phyloP scores from a whole-genome alignment of 2,113 vertebrate species.

The Chaetodon trifascialis region DNA sequence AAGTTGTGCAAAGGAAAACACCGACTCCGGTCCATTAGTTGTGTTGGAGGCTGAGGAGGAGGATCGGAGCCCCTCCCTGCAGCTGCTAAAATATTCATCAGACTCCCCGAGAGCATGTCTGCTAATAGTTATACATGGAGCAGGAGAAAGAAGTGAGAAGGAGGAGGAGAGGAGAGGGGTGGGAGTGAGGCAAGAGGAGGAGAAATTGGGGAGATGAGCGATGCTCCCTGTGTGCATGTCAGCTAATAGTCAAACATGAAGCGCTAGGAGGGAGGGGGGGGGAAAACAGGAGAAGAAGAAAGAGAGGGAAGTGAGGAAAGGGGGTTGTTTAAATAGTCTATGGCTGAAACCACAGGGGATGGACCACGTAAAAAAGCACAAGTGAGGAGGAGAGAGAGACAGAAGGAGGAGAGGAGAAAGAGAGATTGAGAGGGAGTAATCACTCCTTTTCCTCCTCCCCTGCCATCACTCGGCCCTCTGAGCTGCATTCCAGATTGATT shows the following conservation, averaged over 20 bases:
- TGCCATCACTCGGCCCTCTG: conserved; percentile 68
- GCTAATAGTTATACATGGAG: conserved; percentile 84
- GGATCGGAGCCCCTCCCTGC: conserved; percentile 70
- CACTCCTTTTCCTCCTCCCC: conserved; percentile 68
- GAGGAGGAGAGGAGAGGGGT: conserved; percentile 65
- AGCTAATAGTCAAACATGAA: conserved; percentile 90
- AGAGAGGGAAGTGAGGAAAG: conserved; percentile 69
- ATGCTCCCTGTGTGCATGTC: conserved; percentile 90
- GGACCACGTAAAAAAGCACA: conserved; percentile 52
- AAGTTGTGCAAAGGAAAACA: conserved; percentile 72
- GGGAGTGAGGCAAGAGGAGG: conserved; percentile 84
- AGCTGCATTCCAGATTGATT: conserved; percentile 81
- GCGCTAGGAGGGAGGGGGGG: conserved; percentile 73
- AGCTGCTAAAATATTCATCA: conserved; percentile 97
- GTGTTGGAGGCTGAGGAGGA: conserved; percentile 68
- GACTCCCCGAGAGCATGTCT: conserved; percentile 85
- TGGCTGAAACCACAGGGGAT: conserved; percentile 58
- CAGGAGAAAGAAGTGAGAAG: conserved; percentile 74
- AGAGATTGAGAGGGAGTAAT: conserved; percentile 78
- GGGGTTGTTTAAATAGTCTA: conserved; percentile 73
- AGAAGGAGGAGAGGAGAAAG: conserved; percentile 1
- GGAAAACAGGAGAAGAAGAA: conserved; percentile 57
- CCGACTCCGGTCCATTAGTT: conserved; percentile 73
- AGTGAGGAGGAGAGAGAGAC: conserved; percentile 43
- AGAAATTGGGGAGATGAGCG: conserved; percentile 82